Evolutionary conservation across 2,797 vertebrate genomes (phyloP), one percentile per base, ranked within the genome.

Genomic region (Poecilia velifera): DNA sequence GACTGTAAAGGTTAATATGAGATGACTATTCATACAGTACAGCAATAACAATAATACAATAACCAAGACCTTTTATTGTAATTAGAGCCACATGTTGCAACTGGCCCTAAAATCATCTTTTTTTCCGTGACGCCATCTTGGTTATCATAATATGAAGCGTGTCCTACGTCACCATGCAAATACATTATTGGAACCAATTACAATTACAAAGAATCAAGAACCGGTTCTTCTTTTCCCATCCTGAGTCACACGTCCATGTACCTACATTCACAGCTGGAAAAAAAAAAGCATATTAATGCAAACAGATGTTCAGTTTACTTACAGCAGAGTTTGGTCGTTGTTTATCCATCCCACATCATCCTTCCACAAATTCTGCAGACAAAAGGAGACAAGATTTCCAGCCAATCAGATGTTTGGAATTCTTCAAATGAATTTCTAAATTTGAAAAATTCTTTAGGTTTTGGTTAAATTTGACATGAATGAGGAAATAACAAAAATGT

Each of bases 281-380:
- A 77, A 73, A 59, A 59, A 6, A n/a, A 55, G 53, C 16, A 53
- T 46, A 71, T 1, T 64, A 16, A 76, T 4, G 76, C 22, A 12
- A 43, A 31, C 3, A 79, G 13, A 20, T 12, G 43, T 70, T 80
- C 28, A 71, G 66, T 62, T 64, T 72, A 93, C 95, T 95, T 84
- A 96, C 94, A 83, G 74, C 88, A 84, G 77, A 90, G 72, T 84
- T 92, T 88, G 68, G 84, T 89, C 86, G 92, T 88, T 91, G 93
- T 93, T 94, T 95, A 96, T 95, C 95, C 95, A 92, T 96, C 94
- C 95, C 95, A 95, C 93, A 95, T 94, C 94, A 96, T 94, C 90
- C 91, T 94, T 92, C 92, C 93, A 91, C 93, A 95, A 90, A 93
- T 93, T 93, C 95, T 96, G 59, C 59, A 82, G 72, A 45, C 64